Evolutionary conservation across 92 coral and sea anemone species (phyloP), one percentile per base, ranked within the genome.

Genomic region (Hydrozoanthus gracilis): DNA sequence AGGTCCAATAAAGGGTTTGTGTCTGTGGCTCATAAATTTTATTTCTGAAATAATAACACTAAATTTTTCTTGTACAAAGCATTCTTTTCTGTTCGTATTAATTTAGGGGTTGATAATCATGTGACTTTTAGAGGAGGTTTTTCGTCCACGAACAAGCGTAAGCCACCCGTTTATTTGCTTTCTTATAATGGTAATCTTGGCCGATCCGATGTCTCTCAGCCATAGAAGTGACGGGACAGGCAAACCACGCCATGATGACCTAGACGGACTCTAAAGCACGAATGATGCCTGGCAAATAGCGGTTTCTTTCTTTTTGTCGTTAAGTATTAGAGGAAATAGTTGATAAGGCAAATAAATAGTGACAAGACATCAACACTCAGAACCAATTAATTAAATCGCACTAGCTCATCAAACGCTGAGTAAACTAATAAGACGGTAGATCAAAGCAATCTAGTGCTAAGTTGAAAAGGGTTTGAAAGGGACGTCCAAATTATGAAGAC

Each of bases 361-460:
- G 82, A 77, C 82, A 77, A 77, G 82, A 8, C 69, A 54, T 77
- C 82, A 77, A 56, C 27, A 55, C n/a, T 39, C 68, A 39, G 50
- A 77, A 51, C 82, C 82, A 77, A 77, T 77, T 77, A 77, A 77
- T 77, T 77, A 77, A 77, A 77, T 54, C 17, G 17, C 44, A 27
- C 17, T 27, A 27, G 11, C 69, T 77, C 82, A 56, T 77, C 56
- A 27, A 27, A 56, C 49, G n/a, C 66, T 20, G 45, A 62, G 69
- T 77, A 49, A 35, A 62, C n/a, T 56, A 77, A 77, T 77, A 50
- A 55, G 50, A 56, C 66, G 67, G 82, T 60, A 77, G 50, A 51
- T 77, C 82, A 77, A 77, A 77, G 82, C 54, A 45, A 55, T 77
- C 69, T 76, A 12, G 39, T 27, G 39, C 62, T 76, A 11, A 56